Evolutionary conservation across 2,113 vertebrate genomes (phyloP).

Genomic region (Zosterops japonicus): DNA sequence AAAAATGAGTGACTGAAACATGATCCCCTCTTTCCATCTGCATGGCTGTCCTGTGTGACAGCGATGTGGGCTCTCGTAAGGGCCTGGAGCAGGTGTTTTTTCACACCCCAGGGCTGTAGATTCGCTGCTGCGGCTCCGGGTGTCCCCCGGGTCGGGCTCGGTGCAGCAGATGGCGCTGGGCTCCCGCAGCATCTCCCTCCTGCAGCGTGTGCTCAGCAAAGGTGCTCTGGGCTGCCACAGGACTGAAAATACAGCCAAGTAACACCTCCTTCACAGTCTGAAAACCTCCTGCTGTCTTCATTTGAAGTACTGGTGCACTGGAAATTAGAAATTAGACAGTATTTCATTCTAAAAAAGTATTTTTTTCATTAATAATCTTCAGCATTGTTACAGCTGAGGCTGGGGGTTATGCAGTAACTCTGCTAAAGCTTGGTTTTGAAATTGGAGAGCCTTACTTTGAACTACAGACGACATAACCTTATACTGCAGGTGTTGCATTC

Average conservation of each 20-base stretch:
- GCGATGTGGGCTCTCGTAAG: neutral
- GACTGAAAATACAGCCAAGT: neutral
- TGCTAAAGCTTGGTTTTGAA: neutral
- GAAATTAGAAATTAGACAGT: neutral
- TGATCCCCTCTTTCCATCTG: neutral
- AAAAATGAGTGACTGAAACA: neutral
- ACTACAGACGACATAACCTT: neutral
- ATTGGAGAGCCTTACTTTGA: neutral
- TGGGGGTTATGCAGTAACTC: neutral
- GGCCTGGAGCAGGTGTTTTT: neutral
- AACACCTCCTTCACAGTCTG: too few relatives aligned
- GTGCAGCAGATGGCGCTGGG: slow-evolving; percentile 55
- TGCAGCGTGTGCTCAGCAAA: fast-evolving
- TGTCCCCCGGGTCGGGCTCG: neutral
- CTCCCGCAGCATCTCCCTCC: neutral
- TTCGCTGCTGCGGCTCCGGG: neutral
- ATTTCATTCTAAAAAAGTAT: neutral
- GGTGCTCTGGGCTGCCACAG: neutral
- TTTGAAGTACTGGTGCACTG: neutral
- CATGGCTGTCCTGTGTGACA: neutral
- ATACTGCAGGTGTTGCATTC: neutral
- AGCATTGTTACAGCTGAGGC: neutral
- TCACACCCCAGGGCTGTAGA: neutral
- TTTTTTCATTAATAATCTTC: neutral
- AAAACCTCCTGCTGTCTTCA: neutral